Percentiles rank a stretch among this genome's conserved stretches.
Conservation (phyloP, 2,797 vertebrate genomes). For the Darevskia nairensis region DNA sequence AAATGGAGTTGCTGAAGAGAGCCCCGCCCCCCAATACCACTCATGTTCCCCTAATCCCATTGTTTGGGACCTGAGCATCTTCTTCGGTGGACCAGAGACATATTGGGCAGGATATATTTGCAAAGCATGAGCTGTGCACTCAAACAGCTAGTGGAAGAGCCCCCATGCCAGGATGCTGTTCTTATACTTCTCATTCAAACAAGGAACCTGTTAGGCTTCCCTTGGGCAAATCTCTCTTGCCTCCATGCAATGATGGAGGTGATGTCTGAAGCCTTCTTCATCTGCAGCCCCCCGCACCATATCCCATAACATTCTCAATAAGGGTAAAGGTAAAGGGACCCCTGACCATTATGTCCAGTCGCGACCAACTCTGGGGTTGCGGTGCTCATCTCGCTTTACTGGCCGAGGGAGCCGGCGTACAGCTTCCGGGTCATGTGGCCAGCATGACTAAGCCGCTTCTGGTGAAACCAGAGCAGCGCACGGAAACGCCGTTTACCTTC, state of each 20-base stretch:
- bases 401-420: too few species aligned
- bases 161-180: too few species aligned
- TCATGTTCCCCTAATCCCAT: not conserved
- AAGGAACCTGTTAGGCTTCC: not conserved
- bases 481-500: too few species aligned
- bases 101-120: not conserved
- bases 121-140: not conserved
- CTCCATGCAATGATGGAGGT: not conserved
- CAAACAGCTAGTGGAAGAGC: not conserved
- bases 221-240: not conserved
- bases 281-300: not conserved
- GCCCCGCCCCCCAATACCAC: not conserved
- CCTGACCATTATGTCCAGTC: too few species aligned
- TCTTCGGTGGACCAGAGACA: not conserved
- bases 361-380: too few species aligned
- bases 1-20: not conserved
- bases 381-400: too few species aligned
- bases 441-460: too few species aligned
- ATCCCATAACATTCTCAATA: not conserved
- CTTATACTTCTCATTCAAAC: not conserved
- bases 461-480: too few species aligned
- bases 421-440: too few species aligned
- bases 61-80: too few species aligned
- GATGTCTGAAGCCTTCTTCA: not conserved
- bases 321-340: too few species aligned